Percentiles rank a stretch among this genome's conserved stretches.
These are phyloP conservation scores for Tenthredo scrophulariae DNA, from an alignment of 2,888 invertebrate species.

Conservation along the genomic window DNA sequence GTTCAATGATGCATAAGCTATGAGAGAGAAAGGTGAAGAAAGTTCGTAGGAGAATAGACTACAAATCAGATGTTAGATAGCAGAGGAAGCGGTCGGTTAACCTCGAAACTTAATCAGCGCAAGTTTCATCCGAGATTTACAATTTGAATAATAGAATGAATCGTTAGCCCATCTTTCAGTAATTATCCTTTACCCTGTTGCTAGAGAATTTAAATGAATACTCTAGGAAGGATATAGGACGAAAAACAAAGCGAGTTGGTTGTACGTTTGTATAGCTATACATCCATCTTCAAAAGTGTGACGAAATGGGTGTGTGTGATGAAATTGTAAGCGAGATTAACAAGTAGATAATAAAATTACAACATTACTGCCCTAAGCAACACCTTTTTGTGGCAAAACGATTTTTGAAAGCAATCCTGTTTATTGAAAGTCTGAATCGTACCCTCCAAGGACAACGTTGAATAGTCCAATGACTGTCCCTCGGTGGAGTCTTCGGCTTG, in stretches of 20 bases:
- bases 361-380: constrained; percentile 34
- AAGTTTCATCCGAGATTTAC: constrained; percentile 14
- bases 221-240: neutral
- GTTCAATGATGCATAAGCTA: constrained; percentile 43
- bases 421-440: constrained; percentile 28
- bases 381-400: constrained; percentile 34
- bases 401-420: constrained; percentile 38
- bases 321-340: constrained; percentile 3
- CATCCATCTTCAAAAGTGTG: neutral
- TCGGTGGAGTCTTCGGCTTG: constrained; percentile 12
- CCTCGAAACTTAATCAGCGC: constrained; percentile 34
- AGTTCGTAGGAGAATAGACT: constrained; percentile 30
- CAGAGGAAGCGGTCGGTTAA: constrained; percentile 29
- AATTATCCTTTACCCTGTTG: neutral
- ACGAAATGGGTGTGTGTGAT: neutral
- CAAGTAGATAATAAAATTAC: constrained; percentile 25
- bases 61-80: constrained; percentile 40
- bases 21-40: constrained; percentile 49
- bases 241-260: neutral
- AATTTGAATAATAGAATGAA: neutral
- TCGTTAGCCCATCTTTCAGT: neutral
- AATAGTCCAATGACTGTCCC: constrained; percentile 21
- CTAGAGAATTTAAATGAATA: neutral
- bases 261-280: neutral
- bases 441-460: constrained; percentile 29